Percentiles rank a stretch among this genome's conserved stretches.
Evolutionary conservation across 2,888 invertebrate species (phyloP).

Genomic region (Parnassius smintheus): DNA sequence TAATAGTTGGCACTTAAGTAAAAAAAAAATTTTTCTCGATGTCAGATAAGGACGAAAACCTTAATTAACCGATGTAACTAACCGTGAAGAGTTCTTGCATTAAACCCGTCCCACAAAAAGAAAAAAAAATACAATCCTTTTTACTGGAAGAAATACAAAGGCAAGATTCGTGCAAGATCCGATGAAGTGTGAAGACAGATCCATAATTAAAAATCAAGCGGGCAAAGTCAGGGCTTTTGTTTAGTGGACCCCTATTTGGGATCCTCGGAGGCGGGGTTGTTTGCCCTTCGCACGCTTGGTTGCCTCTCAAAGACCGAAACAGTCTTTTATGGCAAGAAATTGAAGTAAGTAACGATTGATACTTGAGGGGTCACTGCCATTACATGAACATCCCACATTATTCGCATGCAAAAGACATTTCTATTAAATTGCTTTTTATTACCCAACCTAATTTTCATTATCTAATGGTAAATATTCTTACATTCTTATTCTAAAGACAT

Average conservation of each 20-base stretch:
- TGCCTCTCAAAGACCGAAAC: constrained; percentile 56
- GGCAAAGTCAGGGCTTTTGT: constrained; percentile 55
- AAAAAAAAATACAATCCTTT: constrained; percentile 63
- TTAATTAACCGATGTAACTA: constrained; percentile 72
- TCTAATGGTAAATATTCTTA: too few species aligned
- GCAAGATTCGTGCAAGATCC: constrained; percentile 57
- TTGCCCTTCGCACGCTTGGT: constrained; percentile 56
- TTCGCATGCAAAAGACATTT: neutral
- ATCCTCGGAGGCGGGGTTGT: constrained; percentile 46
- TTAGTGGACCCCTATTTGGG: constrained; percentile 45
- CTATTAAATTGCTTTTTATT: neutral
- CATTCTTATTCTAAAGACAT: too few species aligned
- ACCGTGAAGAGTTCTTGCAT: constrained; percentile 66
- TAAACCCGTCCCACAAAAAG: constrained; percentile 51
- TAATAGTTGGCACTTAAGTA: too few species aligned
- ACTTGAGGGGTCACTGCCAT: constrained; percentile 6
- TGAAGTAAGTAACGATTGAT: constrained; percentile 35
- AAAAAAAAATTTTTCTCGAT: too few species aligned
- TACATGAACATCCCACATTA: neutral
- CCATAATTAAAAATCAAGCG: constrained; percentile 76
- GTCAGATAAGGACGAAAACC: constrained; percentile 37
- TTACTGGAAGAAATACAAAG: constrained; percentile 69
- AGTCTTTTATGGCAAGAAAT: constrained; percentile 47
- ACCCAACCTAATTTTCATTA: neutral
- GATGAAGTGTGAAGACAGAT: constrained; percentile 71